Base-by-base conservation (phyloP, 2,888 invertebrate species). In the Eupithecia exiguata region DNA sequence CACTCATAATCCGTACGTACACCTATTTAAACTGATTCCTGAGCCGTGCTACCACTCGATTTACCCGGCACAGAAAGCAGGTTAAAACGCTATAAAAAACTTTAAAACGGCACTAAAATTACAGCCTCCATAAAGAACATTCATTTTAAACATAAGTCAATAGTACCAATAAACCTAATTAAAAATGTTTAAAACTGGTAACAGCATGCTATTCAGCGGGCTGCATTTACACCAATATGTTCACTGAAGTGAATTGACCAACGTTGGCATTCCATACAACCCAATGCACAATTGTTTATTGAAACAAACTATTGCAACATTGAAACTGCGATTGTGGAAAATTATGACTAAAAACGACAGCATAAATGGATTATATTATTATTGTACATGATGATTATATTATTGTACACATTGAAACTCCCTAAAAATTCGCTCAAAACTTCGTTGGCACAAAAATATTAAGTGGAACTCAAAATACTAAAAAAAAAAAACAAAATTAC, bases 91-190 rank as follows among this genome's bases (percentile, higher is more conserved):
- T 12, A 3, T 35, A 46, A 53, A 62, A 62, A 35, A 21, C 12
- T 62, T 35, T 62, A 62, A 35, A 16, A 62, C 16, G 16, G 35
- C 35, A 30, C 2, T 18, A 62, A 61, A 35, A 35, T 62, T 30
- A 62, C 62, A 62, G 62, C 35, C 2, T 58, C 35, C 30, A 62
- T 62, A 18, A 62, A 62, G 18, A 62, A 62, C 62, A 62, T 35
- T 18, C 35, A 62, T 62, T 30, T 62, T 62, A 35, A 62, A 62
- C 7, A 62, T 18, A 62, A 62, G 30, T 62, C 18, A 62, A 62
- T 62, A 36, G 62, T 25, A 35, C 62, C 35, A 62, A 36, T 62
- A 62, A 62, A 62, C 62, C 62, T 62, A 18, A 62, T 62, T 62
- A 62, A 62, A 62, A 62, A 62, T 35, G 35, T 35, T 18, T 35